Evolutionary conservation across 2,888 invertebrate species (phyloP).

Genomic region (Galerucella calmariensis): DNA sequence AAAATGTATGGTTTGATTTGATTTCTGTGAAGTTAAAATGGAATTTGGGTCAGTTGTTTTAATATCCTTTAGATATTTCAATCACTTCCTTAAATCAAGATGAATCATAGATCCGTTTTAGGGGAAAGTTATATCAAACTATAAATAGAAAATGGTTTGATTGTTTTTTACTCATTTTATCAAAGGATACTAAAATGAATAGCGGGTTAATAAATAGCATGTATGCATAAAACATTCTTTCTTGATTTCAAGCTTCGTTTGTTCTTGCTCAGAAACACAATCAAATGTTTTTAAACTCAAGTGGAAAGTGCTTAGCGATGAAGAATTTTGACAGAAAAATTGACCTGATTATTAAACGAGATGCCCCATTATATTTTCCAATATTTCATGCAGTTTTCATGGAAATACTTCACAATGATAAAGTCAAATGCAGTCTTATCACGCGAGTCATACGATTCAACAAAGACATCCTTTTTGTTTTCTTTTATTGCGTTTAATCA

Average conservation of each 20-base stretch:
- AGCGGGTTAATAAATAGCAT: neutral
- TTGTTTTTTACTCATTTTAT: neutral
- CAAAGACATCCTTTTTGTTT: too few species aligned
- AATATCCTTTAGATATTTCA: neutral
- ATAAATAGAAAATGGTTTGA: too few species aligned
- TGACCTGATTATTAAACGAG: neutral
- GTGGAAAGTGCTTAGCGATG: constrained; percentile 2
- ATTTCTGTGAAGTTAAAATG: neutral
- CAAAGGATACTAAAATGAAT: neutral
- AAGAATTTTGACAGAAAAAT: constrained; percentile 5
- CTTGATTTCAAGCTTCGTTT: neutral
- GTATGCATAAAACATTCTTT: neutral
- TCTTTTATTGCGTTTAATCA: too few species aligned
- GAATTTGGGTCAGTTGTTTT: neutral
- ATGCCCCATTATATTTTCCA: neutral
- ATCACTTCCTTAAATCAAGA: neutral
- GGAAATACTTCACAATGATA: too few species aligned
- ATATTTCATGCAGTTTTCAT: neutral
- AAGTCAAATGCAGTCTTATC: too few species aligned
- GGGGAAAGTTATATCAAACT: too few species aligned
- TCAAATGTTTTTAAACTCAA: neutral
- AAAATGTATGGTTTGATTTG: too few species aligned
- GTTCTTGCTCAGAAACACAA: constrained; percentile 14
- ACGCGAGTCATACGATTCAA: too few species aligned
- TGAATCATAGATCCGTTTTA: too few species aligned